Percentiles rank a stretch among this genome's conserved stretches.
phyloP scores from a whole-genome alignment of 2,888 invertebrate genomes.

The Apotomis turbidana region DNA sequence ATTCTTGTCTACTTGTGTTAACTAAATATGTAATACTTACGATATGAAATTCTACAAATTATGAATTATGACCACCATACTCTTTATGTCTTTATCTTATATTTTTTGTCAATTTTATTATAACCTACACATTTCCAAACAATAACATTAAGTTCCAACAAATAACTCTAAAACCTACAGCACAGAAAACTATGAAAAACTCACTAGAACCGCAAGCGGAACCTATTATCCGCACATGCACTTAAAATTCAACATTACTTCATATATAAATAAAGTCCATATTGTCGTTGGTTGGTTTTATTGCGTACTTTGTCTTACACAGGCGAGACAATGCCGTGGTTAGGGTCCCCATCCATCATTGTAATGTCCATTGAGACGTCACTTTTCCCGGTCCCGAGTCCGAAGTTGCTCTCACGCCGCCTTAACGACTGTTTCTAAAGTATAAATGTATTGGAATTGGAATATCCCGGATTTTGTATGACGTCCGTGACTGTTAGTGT shows the following conservation, averaged over 20 bases:
- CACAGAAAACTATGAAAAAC: conserved; percentile 25
- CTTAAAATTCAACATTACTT: conserved; percentile 4
- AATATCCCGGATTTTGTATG: conserved; percentile 14
- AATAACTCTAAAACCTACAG: not conserved
- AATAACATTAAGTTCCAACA: not conserved
- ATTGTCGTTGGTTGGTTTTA: not conserved
- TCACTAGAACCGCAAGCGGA: conserved; percentile 14
- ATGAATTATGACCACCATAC: no score
- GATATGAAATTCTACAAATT: no score
- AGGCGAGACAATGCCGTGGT: conserved; percentile 45
- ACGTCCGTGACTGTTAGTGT: conserved; percentile 7
- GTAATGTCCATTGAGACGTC: conserved; percentile 52
- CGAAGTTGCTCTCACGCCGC: conserved; percentile 35
- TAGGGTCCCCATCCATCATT: conserved; percentile 54
- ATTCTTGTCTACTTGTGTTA: no score
- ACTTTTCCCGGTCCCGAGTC: conserved; percentile 33
- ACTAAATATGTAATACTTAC: no score
- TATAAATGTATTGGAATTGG: conserved; percentile 15
- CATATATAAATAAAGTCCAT: not conserved
- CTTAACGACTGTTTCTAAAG: conserved; percentile 25
- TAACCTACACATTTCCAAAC: not conserved
- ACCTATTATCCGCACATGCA: conserved; percentile 7
- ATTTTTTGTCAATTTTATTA: not conserved
- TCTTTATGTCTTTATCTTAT: no score
- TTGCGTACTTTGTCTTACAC: conserved; percentile 38